phyloP scores from a whole-genome alignment of 1,140 invertebrate genomes.

The Ceratosolen solmsi region DNA sequence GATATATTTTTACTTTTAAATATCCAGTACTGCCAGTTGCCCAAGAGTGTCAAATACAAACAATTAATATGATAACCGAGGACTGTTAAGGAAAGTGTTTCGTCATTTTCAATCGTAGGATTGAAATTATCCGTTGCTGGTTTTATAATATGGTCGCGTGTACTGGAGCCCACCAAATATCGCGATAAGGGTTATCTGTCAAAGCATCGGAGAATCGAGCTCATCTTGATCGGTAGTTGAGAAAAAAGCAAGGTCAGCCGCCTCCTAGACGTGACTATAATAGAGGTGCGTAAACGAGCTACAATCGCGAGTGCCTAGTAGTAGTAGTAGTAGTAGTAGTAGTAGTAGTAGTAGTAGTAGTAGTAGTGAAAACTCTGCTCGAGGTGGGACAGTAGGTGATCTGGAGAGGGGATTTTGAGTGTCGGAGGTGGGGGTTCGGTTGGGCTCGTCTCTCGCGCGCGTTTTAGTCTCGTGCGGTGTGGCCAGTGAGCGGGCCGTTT shows the following conservation, averaged over 20 bases:
- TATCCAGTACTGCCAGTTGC: neutral
- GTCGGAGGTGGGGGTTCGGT: neutral
- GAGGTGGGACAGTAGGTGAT: conserved; percentile 5
- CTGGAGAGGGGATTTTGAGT: neutral
- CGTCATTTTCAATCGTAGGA: too few relatives aligned
- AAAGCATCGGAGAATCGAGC: neutral
- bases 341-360: too few relatives aligned
- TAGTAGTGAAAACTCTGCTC: neutral
- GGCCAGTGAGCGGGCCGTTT: conserved; percentile 19
- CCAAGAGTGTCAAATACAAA: too few relatives aligned
- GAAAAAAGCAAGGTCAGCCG: neutral
- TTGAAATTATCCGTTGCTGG: too few relatives aligned
- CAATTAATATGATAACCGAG: too few relatives aligned
- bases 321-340: too few relatives aligned
- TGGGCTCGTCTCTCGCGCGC: conserved; percentile 15
- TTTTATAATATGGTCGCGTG: too few relatives aligned
- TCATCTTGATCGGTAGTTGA: neutral
- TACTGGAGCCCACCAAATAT: too few relatives aligned
- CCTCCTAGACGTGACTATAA: neutral
- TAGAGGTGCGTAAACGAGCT: conserved; percentile 1
- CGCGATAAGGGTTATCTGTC: too few relatives aligned
- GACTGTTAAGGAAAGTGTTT: too few relatives aligned
- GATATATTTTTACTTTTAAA: neutral
- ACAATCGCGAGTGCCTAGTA: neutral
- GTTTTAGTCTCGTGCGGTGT: conserved; percentile 36